Percentiles rank a stretch among this genome's conserved stretches.
Conservation (phyloP, 2,113 vertebrate species). For the Laticauda laticaudata region DNA sequence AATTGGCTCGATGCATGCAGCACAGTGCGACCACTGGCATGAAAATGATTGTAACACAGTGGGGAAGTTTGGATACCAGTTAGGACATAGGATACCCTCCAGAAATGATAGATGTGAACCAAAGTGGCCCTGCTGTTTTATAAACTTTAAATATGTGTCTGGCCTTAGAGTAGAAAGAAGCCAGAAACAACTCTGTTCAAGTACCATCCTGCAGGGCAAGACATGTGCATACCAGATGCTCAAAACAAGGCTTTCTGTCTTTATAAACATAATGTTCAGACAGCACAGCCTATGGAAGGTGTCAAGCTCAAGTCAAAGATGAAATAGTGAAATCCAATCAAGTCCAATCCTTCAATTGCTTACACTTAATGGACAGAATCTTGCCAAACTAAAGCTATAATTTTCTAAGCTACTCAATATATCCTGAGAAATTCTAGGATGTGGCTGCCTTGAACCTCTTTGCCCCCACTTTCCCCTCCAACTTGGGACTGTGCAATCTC, state of each 20-base stretch:
- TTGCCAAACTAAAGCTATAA: neutral
- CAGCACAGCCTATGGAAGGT: neutral
- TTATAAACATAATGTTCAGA: neutral
- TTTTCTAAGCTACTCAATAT: neutral
- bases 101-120: slow-evolving; percentile 45
- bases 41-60: slow-evolving; percentile 41
- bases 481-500: neutral
- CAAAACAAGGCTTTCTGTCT: neutral
- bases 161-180: neutral
- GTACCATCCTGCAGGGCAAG: neutral
- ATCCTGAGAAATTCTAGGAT: neutral
- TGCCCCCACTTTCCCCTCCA: neutral
- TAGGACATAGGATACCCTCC: slow-evolving; percentile 42
- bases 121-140: slow-evolving; percentile 46
- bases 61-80: slow-evolving; percentile 36
- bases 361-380: neutral
- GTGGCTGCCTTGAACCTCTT: neutral
- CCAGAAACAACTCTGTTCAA: neutral
- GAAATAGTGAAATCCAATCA: neutral
- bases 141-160: slow-evolving; percentile 58
- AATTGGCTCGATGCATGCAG: neutral
- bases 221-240: neutral
- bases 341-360: neutral
- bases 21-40: neutral
- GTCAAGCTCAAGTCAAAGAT: neutral